Percentiles rank a stretch among this genome's conserved stretches.
Evolutionary conservation across 2,888 invertebrate genomes (phyloP).

Genomic region (Drosophila melanocephala): DNA sequence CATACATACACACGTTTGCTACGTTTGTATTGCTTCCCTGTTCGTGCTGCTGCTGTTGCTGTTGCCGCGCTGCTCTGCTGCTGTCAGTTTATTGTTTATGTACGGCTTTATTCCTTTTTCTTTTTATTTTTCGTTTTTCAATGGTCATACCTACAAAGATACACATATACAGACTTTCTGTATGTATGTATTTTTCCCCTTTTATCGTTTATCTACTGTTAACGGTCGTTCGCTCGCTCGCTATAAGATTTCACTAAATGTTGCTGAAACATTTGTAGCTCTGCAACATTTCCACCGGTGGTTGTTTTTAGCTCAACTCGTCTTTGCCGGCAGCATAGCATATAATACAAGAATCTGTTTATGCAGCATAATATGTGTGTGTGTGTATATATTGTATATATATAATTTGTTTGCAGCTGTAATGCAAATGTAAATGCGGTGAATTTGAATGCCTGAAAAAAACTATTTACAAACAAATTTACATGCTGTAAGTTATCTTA

Average conservation of each 20-base stretch:
- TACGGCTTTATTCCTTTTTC: conserved; percentile 78
- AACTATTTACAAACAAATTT: not conserved
- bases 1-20: conserved; percentile 30
- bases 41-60: conserved; percentile 28
- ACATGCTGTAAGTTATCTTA: not conserved
- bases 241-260: conserved; percentile 28
- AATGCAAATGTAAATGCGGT: not conserved
- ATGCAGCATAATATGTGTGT: conserved; percentile 6
- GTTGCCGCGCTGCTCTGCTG: conserved; percentile 13
- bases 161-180: not conserved
- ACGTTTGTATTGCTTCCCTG: conserved; percentile 47
- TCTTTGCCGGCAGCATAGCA: conserved; percentile 3
- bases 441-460: not conserved
- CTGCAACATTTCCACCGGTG: conserved; percentile 46
- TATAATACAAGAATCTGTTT: conserved; percentile 23
- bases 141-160: conserved; percentile 25
- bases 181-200: conserved; percentile 24
- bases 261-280: conserved; percentile 50
- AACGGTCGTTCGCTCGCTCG: conserved; percentile 11
- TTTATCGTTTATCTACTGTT: conserved; percentile 24
- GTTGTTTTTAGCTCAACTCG: conserved; percentile 38
- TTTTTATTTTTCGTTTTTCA: conserved; percentile 34
- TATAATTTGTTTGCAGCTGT: not conserved
- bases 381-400: not conserved
- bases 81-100: conserved; percentile 63